Evolutionary conservation across 2,888 invertebrate genomes (phyloP).

Genomic region (Oxyteleia sp.): DNA sequence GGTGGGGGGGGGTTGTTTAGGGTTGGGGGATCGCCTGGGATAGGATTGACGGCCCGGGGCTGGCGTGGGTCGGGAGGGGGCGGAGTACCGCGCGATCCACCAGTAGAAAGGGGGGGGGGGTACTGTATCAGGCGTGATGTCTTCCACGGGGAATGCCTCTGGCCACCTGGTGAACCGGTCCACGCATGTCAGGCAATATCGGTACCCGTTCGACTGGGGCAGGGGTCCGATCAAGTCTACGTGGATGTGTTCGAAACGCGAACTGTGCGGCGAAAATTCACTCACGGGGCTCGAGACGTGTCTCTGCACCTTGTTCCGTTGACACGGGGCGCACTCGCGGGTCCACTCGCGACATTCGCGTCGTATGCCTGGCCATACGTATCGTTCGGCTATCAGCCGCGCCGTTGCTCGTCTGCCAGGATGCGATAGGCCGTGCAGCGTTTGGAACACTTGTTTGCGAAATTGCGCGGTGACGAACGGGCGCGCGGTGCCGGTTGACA

Average conservation of each 20-base stretch:
- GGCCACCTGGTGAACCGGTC: constrained; percentile 79
- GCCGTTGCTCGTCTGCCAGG: constrained; percentile 12
- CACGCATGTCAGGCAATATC: constrained; percentile 83
- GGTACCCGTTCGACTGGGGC: constrained; percentile 25
- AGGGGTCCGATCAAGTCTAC: constrained; percentile 83
- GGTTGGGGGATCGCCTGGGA: too few relatives aligned
- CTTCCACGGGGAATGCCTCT: constrained; percentile 58
- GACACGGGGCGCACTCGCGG: constrained; percentile 72
- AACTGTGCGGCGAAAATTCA: neutral
- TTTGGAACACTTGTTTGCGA: constrained; percentile 57
- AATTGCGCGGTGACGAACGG: constrained; percentile 59
- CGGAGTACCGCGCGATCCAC: constrained; percentile 73
- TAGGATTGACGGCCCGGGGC: too few relatives aligned
- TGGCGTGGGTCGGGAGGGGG: constrained; percentile 59
- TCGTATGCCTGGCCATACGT: constrained; percentile 1
- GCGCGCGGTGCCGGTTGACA: constrained; percentile 14
- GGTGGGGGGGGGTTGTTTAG: too few relatives aligned
- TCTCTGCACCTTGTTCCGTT: neutral
- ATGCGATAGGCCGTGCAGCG: neutral
- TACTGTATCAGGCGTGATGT: constrained; percentile 70
- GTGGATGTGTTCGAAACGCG: constrained; percentile 80
- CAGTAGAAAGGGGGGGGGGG: constrained; percentile 54
- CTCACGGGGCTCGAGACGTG: too few relatives aligned
- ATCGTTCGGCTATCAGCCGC: constrained; percentile 4
- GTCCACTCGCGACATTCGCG: too few relatives aligned